phyloP scores from a whole-genome alignment of 2,888 invertebrate species.

The Acanthoscelides obtectus region DNA sequence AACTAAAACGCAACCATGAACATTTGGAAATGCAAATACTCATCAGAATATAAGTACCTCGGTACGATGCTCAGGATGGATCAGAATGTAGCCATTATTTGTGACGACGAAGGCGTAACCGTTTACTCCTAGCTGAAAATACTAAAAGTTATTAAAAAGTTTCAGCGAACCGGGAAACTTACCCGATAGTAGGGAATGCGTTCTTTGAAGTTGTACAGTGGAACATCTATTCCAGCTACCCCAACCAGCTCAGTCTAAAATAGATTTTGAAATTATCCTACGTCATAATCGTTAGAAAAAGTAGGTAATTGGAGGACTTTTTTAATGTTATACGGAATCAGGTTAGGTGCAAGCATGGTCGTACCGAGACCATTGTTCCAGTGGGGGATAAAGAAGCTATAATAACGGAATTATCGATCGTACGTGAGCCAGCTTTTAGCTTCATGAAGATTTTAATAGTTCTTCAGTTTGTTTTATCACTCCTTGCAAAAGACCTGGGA shows the following conservation, averaged over 20 bases:
- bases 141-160: neutral
- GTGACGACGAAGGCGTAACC: slow-evolving; percentile 95
- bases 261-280: too few relatives aligned
- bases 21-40: neutral
- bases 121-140: slow-evolving; percentile 80
- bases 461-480: too few relatives aligned
- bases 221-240: slow-evolving; percentile 94
- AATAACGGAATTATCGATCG: too few relatives aligned
- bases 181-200: slow-evolving; percentile 84
- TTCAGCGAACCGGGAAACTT: slow-evolving; percentile 36
- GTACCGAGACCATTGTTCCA: too few relatives aligned
- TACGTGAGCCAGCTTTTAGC: too few relatives aligned
- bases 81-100: slow-evolving; percentile 92
- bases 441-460: too few relatives aligned
- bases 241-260: slow-evolving; percentile 70
- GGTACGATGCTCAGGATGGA: slow-evolving; percentile 92
- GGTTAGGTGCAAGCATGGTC: too few relatives aligned
- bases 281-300: too few relatives aligned
- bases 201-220: slow-evolving; percentile 82
- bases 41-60: slow-evolving; percentile 60
- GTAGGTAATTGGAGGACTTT: too few relatives aligned
- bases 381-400: too few relatives aligned
- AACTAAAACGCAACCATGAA: slow-evolving; percentile 26
- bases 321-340: too few relatives aligned
- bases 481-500: too few relatives aligned